A percentile compares a stretch with the other conserved stretches of the same genome.
These are phyloP conservation scores for Osmerus mordax DNA, from an alignment of 2,113 vertebrate species.

Conservation along the genomic window DNA sequence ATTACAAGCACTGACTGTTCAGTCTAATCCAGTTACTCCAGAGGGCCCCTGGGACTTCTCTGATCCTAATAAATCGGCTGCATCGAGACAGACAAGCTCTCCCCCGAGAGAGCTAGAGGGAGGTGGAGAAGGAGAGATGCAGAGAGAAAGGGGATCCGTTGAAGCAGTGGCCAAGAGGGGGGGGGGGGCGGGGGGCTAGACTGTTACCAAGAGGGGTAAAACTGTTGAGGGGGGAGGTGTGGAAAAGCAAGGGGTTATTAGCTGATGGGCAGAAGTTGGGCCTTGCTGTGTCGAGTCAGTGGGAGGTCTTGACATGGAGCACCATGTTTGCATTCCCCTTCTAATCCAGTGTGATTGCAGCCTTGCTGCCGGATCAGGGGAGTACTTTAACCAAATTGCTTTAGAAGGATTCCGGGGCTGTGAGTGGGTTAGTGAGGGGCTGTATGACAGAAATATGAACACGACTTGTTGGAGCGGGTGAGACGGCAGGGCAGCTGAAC, in stretches of 20 bases:
- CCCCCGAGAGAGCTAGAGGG: constrained; percentile 14
- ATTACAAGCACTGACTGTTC: constrained; percentile 59
- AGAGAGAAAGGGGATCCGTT: background rate
- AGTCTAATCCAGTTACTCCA: constrained; percentile 58
- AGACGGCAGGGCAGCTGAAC: too few species aligned
- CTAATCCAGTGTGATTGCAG: background rate
- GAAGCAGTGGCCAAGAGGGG: background rate
- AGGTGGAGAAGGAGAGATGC: background rate
- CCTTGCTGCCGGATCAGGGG: background rate
- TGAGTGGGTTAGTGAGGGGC: background rate
- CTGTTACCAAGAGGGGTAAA: constrained; percentile 16
- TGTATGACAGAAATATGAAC: background rate
- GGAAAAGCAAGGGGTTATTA: constrained; percentile 15
- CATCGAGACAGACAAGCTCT: constrained; percentile 37
- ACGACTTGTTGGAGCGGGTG: too few species aligned
- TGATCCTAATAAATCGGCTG: constrained; percentile 48
- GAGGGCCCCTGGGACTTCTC: constrained; percentile 37
- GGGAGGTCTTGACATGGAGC: background rate
- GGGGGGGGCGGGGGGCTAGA: background rate
- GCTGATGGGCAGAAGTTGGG: constrained; percentile 26
- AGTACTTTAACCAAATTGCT: constrained; percentile 1
- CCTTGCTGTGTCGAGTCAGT: background rate
- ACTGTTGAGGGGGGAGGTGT: background rate
- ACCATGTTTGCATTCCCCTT: background rate
- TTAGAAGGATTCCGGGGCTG: background rate